Percentiles rank a stretch among this genome's conserved stretches.
These are phyloP conservation scores for Amphipoea oculea DNA, from an alignment of 2,888 invertebrate genomes.

Conservation along the genomic window DNA sequence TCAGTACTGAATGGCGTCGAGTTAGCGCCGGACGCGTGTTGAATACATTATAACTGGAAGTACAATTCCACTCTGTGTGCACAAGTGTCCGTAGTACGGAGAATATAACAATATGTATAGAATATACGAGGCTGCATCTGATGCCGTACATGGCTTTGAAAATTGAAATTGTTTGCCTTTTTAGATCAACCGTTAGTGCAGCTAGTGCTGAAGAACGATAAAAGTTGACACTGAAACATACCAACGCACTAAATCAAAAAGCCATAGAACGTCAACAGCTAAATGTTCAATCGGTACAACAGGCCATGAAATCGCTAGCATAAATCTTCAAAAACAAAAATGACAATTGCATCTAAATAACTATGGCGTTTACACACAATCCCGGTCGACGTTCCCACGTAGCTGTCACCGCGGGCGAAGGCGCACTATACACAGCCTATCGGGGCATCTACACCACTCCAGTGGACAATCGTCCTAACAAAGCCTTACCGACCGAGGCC, in stretches of 20 bases:
- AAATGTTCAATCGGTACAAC: constrained; percentile 44
- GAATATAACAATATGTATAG: constrained; percentile 73
- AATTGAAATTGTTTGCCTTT: constrained; percentile 71
- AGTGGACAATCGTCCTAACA: constrained; percentile 90
- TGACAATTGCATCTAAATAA: constrained; percentile 81
- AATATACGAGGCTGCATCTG: constrained; percentile 68
- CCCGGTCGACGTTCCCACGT: constrained; percentile 86
- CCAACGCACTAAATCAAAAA: constrained; percentile 20
- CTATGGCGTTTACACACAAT: constrained; percentile 81
- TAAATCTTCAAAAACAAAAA: constrained; percentile 73
- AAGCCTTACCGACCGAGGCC: constrained; percentile 84
- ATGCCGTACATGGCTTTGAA: constrained; percentile 71
- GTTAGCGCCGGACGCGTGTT: constrained; percentile 84
- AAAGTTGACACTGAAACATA: constrained; percentile 21
- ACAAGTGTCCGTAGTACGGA: constrained; percentile 72
- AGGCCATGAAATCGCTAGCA: constrained; percentile 61
- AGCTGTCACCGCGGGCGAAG: constrained; percentile 86
- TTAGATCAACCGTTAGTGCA: constrained; percentile 68
- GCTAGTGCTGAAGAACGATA: constrained; percentile 16
- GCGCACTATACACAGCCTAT: constrained; percentile 80
- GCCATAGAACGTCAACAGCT: constrained; percentile 10
- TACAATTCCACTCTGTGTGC: constrained; percentile 73
- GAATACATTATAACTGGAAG: constrained; percentile 84
- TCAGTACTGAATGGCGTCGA: constrained; percentile 86
- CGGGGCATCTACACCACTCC: constrained; percentile 88